Base-by-base conservation (phyloP, 2,113 vertebrate genomes). In the Fregetta grallaria region DNA sequence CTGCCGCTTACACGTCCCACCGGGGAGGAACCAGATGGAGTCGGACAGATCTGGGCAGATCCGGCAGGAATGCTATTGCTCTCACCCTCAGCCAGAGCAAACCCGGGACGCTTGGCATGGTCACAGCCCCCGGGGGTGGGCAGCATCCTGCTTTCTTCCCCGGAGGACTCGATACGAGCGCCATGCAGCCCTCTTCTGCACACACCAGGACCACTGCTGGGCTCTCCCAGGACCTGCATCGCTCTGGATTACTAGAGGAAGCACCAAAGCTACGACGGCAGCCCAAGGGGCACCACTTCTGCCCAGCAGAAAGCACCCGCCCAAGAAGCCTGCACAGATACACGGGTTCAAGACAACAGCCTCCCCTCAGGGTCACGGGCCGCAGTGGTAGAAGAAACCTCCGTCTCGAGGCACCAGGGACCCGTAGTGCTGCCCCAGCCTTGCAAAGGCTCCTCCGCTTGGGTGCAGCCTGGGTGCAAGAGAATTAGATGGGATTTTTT, bases 161-260 rank as follows among this genome's bases (percentile, higher is more conserved):
- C 1, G 0, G 21, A 12, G 71, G 27, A 9, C 45, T 3, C 1
- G 2, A 4, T 7, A 8, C 4, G 6, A 26, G 36, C 2, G 44
- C 55, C 66, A 29, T 5, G 8, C 53, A 10, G 2, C 47, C 52
- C 26, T 10, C 13, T 11, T 65, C 88, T 17, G 29, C 23, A 11
- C 2, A 11, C 0, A 40, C 22, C 34, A 19, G 56, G 14, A 45
- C 6, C 17, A 5, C 40, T 11, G 40, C 29, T 6, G 71, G 45
- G 17, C 38, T 22, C 42, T 15, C 53, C 71, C 47, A 12, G 36
- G 47, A 34, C 25, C 26, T 1, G 36, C 27, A 1, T 26, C 1
- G 1, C 71, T 36, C 76, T 5, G 21, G 29, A 4, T 23, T 1
- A 20, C 11, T 1, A 8, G 11, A n/a, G 73, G 73, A 36, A 79